Base-by-base conservation (phyloP, 2,888 invertebrate species). In the Acleris emargana region DNA sequence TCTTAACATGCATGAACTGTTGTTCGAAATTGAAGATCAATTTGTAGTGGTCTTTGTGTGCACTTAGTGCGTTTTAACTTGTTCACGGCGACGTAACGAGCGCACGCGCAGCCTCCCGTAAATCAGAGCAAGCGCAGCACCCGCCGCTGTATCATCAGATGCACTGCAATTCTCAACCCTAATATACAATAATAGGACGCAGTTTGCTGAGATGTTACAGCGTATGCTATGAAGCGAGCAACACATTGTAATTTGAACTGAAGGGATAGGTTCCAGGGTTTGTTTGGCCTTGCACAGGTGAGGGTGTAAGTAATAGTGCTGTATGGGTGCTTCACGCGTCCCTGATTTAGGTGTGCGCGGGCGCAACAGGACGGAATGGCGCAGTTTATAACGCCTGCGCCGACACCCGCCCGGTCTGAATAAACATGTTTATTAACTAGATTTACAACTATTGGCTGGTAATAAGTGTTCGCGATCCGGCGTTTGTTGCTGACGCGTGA, bases 291-390 rank as follows among this genome's bases (percentile, higher is more conserved):
- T 51, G 58, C 43, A 20, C 51, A 13, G 57, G 45, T 13, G 49
- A 51, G 54, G 61, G 67, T 67, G 60, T 67, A 62, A 67, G 67
- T 67, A 64, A 63, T 55, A 67, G 68, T 58, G 64, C 61, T 70
- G 68, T 70, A 73, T 71, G 68, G 67, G 60, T 55, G 67, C 69
- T 72, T 72, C 72, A 72, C 68, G 68, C 69, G 69, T 67, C 64
- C 59, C 69, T 72, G 70, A 72, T 69, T 72, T 72, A 71, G 68
- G 69, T 66, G 68, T 50, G 71, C 69, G 61, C 66, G 47, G 53
- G 53, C 59, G 64, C 59, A 52, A 53, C 58, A 42, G 25, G 58
- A 58, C 51, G 68, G 63, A 61, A 62, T 53, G 53, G 38, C 45
- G 59, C 66, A 58, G 58, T 62, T 62, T 58, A 60, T 58, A 58